Conservation (phyloP, 2,113 vertebrate species). For the Charadrius vociferus region DNA sequence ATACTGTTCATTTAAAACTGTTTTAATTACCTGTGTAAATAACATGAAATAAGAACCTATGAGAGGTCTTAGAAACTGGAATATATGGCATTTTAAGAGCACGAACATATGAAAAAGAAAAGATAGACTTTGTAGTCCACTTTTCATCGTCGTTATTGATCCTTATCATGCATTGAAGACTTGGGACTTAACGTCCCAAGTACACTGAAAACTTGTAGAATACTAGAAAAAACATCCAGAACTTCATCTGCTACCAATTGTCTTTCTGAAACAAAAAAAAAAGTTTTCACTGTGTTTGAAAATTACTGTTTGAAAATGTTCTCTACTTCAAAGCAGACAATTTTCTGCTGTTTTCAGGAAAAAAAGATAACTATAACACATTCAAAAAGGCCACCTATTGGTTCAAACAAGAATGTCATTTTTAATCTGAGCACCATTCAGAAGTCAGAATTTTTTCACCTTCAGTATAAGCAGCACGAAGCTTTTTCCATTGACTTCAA, state of each 20-base stretch:
- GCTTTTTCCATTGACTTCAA: not conserved
- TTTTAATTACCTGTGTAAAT: not conserved
- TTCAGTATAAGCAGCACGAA: not conserved
- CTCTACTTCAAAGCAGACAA: not conserved
- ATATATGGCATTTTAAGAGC: not conserved
- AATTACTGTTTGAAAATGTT: not conserved
- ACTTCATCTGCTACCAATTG: not conserved
- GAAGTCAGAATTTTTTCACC: not conserved
- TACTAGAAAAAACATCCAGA: not conserved
- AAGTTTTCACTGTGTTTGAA: not conserved
- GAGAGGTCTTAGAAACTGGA: not conserved
- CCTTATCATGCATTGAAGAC: not conserved
- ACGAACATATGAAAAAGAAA: not conserved
- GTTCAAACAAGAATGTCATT: not conserved
- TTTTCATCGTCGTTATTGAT: not conserved
- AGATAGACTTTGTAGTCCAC: not conserved
- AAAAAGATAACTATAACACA: not conserved
- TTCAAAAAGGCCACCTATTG: not conserved
- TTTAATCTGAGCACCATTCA: not conserved
- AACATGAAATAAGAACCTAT: not conserved
- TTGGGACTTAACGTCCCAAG: not conserved
- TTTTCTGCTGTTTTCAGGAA: not conserved
- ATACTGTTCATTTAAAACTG: not conserved
- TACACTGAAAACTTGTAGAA: not conserved
- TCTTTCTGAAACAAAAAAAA: not conserved